These are phyloP conservation scores for Drepana falcataria DNA, from an alignment of 2,888 invertebrate species.

Conservation along the genomic window DNA sequence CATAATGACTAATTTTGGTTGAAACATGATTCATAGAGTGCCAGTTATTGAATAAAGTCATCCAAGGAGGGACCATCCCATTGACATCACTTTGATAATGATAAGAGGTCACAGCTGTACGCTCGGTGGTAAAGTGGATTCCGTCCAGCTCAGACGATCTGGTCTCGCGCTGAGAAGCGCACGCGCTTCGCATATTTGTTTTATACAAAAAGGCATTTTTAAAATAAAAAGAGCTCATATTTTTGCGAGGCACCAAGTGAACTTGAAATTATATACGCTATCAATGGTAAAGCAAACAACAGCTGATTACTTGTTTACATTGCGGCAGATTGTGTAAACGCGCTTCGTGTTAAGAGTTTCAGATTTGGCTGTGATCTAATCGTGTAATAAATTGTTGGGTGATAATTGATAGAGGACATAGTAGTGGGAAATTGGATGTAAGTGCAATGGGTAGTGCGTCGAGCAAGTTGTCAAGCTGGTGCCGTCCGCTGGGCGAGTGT, in stretches of 20 bases:
- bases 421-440: slow-evolving; percentile 16
- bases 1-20: slow-evolving; percentile 13
- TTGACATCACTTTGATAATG: slow-evolving; percentile 27
- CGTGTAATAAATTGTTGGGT: slow-evolving; percentile 26
- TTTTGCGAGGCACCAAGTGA: slow-evolving; percentile 6
- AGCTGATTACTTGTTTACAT: slow-evolving; percentile 52
- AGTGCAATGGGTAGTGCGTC: slow-evolving; percentile 56
- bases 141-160: slow-evolving; percentile 40
- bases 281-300: slow-evolving; percentile 29
- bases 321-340: slow-evolving; percentile 39
- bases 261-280: slow-evolving; percentile 10
- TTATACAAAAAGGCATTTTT: not conserved
- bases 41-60: slow-evolving; percentile 13
- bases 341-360: slow-evolving; percentile 20
- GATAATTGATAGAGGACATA: slow-evolving; percentile 40
- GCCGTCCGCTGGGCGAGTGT: slow-evolving; percentile 40
- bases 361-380: slow-evolving; percentile 50
- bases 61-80: slow-evolving; percentile 16
- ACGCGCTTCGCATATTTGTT: slow-evolving; percentile 31
- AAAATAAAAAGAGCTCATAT: not conserved
- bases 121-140: slow-evolving; percentile 25
- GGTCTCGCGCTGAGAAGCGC: slow-evolving; percentile 37
- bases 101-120: slow-evolving; percentile 55
- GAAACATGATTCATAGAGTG: slow-evolving; percentile 21
- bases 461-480: slow-evolving; percentile 47